Evolutionary conservation across 2,888 invertebrate genomes (phyloP).

Genomic region (Dicyrtoma fusca): DNA sequence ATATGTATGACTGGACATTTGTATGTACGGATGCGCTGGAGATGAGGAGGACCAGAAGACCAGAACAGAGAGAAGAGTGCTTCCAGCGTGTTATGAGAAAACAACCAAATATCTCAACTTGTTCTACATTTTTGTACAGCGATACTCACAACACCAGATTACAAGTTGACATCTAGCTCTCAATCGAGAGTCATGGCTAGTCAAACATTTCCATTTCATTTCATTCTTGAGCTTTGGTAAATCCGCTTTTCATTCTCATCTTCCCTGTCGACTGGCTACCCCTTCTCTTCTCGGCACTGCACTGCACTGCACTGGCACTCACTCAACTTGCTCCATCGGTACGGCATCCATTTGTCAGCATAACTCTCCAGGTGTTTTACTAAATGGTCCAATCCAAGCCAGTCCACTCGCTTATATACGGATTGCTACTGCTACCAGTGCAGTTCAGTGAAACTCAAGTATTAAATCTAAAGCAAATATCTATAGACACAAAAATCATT

Average conservation of each 20-base stretch:
- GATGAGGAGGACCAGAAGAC: neutral
- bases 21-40: no score
- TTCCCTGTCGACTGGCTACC: conserved; percentile 1
- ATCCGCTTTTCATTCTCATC: neutral
- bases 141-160: neutral
- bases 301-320: no score
- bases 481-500: no score
- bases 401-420: no score
- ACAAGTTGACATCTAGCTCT: neutral
- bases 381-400: no score
- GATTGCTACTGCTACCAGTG: no score
- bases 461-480: no score
- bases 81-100: conserved; percentile 2
- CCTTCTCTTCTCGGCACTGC: neutral
- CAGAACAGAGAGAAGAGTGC: neutral
- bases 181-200: conserved; percentile 7
- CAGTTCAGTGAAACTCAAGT: no score
- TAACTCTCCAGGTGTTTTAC: no score
- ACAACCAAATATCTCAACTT: conserved; percentile 9
- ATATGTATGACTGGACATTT: no score
- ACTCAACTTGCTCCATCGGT: neutral
- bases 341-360: no score
- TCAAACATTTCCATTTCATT: neutral
- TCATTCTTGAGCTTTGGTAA: neutral
- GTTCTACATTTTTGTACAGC: conserved; percentile 1